Evolutionary conservation across 2,113 vertebrate genomes (phyloP), one percentile per base, ranked within the genome.

Genomic region (Corythoichthys intestinalis): DNA sequence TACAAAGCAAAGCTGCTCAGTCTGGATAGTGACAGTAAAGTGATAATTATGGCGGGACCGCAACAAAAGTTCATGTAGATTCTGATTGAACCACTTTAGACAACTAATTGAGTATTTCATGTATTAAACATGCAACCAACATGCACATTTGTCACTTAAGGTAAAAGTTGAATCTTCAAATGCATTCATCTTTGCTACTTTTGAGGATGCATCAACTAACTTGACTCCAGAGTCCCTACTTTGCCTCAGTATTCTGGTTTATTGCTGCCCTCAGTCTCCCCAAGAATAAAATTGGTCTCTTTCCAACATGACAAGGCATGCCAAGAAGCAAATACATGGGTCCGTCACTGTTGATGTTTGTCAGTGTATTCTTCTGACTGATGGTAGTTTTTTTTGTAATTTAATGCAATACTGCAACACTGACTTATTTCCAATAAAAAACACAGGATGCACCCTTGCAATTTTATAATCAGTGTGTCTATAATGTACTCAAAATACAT

Each of bases 1-100:
- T 83, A 86, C 81, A 85, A 83, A 86, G 76, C 14, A 54, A 65
- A 50, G 15, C 66, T 56, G 50, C 63, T 73, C 72, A 6, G 44
- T n/a, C 64, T 52, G 69, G 37, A 71, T 67, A 56, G 28, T 44
- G 60, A 79, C 80, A 80, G 70, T 3, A 28, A 61, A 66, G 66
- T 13, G 85, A 75, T 82, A 52, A 87, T 79, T 85, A 75, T 69
- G 72, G 71, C 44, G 49, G 13, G 60, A 10, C 48, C 57, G 65
- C 57, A 74, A 20, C 66, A 39, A 47, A 41, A 67, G 61, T 1
- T 48, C 57, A 71, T 38, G 57, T 1, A 49, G 69, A 44, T 44
- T 4, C 66, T 52, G 39, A 34, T 17, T 59, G 59, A 53, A 15
- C 38, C 6, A 37, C 46, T 59, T 49, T 60, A 57, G 34, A 4